A percentile compares a stretch with the other conserved stretches of the same genome.
These are phyloP conservation scores for Oxyura jamaicensis DNA, from an alignment of 2,113 vertebrate genomes.

Conservation along the genomic window DNA sequence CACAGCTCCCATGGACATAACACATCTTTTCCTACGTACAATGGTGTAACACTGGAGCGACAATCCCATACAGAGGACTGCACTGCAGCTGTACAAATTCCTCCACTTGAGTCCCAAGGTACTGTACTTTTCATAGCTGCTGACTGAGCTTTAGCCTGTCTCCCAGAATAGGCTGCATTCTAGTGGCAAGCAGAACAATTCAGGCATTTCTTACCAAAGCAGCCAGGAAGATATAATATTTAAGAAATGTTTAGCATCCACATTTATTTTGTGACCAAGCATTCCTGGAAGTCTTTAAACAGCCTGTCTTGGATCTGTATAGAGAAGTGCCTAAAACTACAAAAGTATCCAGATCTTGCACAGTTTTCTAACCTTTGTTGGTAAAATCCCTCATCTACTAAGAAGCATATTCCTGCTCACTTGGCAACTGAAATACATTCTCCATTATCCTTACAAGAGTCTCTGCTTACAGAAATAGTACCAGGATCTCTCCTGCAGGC, in stretches of 20 bases:
- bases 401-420: not conserved
- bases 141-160: not conserved
- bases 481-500: rapidly evolving
- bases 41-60: not conserved
- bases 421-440: not conserved
- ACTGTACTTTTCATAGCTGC: not conserved
- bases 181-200: not conserved
- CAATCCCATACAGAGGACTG: not conserved
- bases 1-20: not conserved
- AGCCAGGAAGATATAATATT: not conserved
- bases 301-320: not conserved
- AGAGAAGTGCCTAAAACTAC: not conserved
- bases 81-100: not conserved
- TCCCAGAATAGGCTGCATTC: not conserved
- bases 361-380: not conserved
- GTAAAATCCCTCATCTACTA: not conserved
- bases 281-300: not conserved
- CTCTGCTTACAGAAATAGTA: not conserved
- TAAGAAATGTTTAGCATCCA: not conserved
- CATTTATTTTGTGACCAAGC: not conserved
- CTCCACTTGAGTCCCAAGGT: not conserved
- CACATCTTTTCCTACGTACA: not conserved
- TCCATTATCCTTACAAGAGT: not conserved
- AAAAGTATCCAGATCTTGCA: not conserved
- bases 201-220: not conserved